A percentile compares a stretch with the other conserved stretches of the same genome.
Conservation (phyloP, 1,140 invertebrate genomes). For the Kradibia gibbosae region DNA sequence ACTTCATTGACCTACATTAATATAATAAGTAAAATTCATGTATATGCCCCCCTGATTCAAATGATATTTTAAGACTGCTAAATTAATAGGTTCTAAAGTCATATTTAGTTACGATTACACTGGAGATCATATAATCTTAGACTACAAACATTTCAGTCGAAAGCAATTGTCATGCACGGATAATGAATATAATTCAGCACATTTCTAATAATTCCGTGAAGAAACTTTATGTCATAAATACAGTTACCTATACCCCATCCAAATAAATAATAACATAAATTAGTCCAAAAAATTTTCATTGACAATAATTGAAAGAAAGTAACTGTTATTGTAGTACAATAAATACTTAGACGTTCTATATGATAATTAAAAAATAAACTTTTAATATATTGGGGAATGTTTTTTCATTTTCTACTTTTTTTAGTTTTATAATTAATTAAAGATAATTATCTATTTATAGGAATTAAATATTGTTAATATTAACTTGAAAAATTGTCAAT, state of each 20-base stretch:
- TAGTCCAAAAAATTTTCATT: not conserved
- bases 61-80: not conserved
- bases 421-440: too few relatives aligned
- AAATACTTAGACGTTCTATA: not conserved
- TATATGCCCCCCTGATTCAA: not conserved
- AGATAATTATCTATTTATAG: too few relatives aligned
- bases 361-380: too few relatives aligned
- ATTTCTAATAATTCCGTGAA: not conserved
- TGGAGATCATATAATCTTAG: slow-evolving; percentile 30
- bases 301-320: not conserved
- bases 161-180: slow-evolving; percentile 22
- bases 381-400: too few relatives aligned
- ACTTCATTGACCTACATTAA: too few relatives aligned
- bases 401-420: too few relatives aligned
- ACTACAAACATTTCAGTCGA: slow-evolving; percentile 5
- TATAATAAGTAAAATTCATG: not conserved
- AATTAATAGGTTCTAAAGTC: not conserved
- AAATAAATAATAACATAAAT: too few relatives aligned
- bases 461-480: too few relatives aligned
- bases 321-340: not conserved
- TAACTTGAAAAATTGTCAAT: too few relatives aligned
- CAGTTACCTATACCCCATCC: not conserved
- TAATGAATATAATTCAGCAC: not conserved
- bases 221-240: not conserved
- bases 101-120: slow-evolving; percentile 9